Conservation (phyloP, 2,797 vertebrate species). For the Erethizon dorsatum region DNA sequence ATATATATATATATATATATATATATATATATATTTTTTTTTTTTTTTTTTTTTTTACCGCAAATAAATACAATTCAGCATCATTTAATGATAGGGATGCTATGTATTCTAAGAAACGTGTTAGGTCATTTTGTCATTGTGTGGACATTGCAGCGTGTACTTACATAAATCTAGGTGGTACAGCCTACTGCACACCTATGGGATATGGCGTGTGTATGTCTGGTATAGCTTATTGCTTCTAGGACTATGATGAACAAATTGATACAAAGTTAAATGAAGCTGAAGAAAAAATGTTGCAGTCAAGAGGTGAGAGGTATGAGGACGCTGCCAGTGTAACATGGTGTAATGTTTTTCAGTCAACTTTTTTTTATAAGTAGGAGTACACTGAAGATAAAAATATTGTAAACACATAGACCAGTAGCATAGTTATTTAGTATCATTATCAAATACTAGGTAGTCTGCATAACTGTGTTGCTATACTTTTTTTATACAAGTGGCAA, state of each 20-base stretch:
- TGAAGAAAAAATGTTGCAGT: background rate
- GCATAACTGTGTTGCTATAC: background rate
- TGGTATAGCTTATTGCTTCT: background rate
- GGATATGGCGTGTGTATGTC: no score
- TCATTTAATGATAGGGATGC: background rate
- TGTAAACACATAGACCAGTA: background rate
- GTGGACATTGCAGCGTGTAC: background rate
- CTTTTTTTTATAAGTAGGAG: background rate
- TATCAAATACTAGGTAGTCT: background rate
- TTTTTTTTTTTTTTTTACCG: background rate
- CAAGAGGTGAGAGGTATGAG: background rate
- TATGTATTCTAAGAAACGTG: background rate
- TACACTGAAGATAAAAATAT: background rate
- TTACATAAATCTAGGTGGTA: background rate
- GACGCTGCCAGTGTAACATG: background rate
- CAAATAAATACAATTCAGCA: background rate
- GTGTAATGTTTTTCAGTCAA: background rate
- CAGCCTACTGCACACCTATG: background rate
- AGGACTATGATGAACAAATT: background rate
- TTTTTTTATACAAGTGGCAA: background rate
- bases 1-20: no score
- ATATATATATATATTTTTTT: no score
- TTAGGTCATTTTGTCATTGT: background rate
- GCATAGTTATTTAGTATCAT: background rate
- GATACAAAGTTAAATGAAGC: background rate